Evolutionary conservation across 2,797 vertebrate species (phyloP), one percentile per base, ranked within the genome.

Genomic region (Austrolebias charrua): DNA sequence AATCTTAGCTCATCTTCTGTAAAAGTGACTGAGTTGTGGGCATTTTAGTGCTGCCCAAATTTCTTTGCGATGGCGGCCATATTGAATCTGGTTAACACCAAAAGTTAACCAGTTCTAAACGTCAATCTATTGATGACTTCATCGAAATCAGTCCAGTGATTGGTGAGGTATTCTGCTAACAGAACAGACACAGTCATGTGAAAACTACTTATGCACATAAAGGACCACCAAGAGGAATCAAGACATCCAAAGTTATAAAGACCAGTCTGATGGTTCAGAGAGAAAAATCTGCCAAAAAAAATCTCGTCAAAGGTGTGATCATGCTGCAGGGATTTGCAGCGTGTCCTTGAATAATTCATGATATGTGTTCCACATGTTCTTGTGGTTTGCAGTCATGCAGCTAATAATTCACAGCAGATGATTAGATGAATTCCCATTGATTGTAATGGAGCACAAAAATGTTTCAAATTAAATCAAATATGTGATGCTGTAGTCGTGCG

Each of bases 361-460:
- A 79, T 57, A 29, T 73, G 69, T 66, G 65, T 72, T 80, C 54
- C 64, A 69, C 60, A 78, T 60, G n/a, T 4, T 63, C 46, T 63
- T 73, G 80, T 66, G 71, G 69, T 48, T 79, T 73, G 78, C 70
- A 63, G 46, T 74, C 58, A 76, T 40, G 66, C 74, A 71, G 71
- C 80, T 79, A 77, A 80, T 85, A 78, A 76, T 82, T 69, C 58
- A 63, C 31, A n/a, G 55, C 63, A 57, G 61, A 66, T 80, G 66
- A 81, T 76, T 63, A 52, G 69, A 81, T 74, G 12, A 6, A 68
- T 75, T 73, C 61, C 16, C 0, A 14, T 51, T 61, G 44, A 76
- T n/a, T 82, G 76, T 69, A 69, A 73, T 42, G 38, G 53, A 42
- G 16, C 42, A 24, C 13, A 24, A 14, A 8, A 28, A 42, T 68